Conservation (phyloP, 2,113 vertebrate species). For the Hiodon tergisus region DNA sequence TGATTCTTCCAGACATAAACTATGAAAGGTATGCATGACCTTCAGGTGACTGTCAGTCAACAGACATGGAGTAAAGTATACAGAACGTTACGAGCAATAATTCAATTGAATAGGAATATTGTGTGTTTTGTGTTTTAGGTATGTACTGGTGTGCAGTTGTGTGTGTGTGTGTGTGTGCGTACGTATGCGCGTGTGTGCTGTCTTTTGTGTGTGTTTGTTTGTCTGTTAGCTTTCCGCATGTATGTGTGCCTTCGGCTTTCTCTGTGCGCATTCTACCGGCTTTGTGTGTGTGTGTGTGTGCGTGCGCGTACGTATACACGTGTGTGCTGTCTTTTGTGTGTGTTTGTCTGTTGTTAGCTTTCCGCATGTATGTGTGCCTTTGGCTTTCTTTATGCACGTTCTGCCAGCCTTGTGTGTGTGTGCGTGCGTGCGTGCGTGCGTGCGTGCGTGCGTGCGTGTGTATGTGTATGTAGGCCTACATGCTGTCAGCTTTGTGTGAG, state of each 20-base stretch:
- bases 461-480: constrained; percentile 15
- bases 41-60: constrained; percentile 20
- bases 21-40: constrained; percentile 3
- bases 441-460: constrained; percentile 6
- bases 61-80: background rate
- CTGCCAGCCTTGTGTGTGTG: background rate
- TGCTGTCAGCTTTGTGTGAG: constrained; percentile 21
- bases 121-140: too few species aligned
- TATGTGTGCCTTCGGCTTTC: too few species aligned
- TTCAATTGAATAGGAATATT: too few species aligned
- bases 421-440: background rate
- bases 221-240: too few species aligned
- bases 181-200: too few species aligned
- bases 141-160: too few species aligned
- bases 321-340: background rate
- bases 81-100: background rate
- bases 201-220: too few species aligned
- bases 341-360: background rate
- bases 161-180: background rate
- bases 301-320: too few species aligned
- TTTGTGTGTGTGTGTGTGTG: too few species aligned
- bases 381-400: too few species aligned
- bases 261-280: too few species aligned
- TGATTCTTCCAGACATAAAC: constrained; percentile 1
- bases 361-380: background rate